Base-by-base conservation (phyloP, 1,140 invertebrate species). In the Penaeus indicus region DNA sequence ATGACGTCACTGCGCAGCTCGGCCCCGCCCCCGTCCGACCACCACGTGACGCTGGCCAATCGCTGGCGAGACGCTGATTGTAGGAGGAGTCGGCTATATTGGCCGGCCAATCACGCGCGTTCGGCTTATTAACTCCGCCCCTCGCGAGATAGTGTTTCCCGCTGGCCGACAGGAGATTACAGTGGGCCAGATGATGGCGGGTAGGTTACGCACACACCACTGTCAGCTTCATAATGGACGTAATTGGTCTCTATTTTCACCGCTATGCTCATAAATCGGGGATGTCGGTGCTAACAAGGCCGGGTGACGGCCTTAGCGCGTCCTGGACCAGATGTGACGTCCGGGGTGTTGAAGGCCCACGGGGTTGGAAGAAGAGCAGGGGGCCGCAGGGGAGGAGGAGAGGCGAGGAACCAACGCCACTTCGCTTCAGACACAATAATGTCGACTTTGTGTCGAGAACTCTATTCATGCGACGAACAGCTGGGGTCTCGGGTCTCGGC, bases 181-280 rank as follows among this genome's bases (percentile, higher is more conserved):
- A 88, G 86, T 88, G 60, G 27, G 54, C 25, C 54, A 78, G 86
- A 84, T 82, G 86, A 88, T 88, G 86, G 86, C 86, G 86, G 86
- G 54, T 86, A 62, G 42, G 85, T 61, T 86, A 83, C 69, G 86
- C 80, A 83, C 86, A 83, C 86, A 83, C 47, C 60, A 75, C 86
- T 87, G 81, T 78, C 86, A 82, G 38, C 80, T 83, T 78, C 86
- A 83, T 88, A 88, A 88, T 88, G 69, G 69, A 60, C 86, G 63
- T 88, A 88, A 88, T 88, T 88, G 86, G 64, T 88, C 86, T 88
- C 86, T 88, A 88, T 88, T 88, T 88, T 88, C 86, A 78, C 81
- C 80, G 67, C 69, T 25, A 61, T 75, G 32, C 80, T 88, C 86
- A 63, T 88, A 88, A 88, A 88, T 88, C 86, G 47, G 47, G 64